Evolutionary conservation across 1,140 invertebrate genomes (phyloP), one percentile per base, ranked within the genome.

Genomic region (Cecropterus lyciades): DNA sequence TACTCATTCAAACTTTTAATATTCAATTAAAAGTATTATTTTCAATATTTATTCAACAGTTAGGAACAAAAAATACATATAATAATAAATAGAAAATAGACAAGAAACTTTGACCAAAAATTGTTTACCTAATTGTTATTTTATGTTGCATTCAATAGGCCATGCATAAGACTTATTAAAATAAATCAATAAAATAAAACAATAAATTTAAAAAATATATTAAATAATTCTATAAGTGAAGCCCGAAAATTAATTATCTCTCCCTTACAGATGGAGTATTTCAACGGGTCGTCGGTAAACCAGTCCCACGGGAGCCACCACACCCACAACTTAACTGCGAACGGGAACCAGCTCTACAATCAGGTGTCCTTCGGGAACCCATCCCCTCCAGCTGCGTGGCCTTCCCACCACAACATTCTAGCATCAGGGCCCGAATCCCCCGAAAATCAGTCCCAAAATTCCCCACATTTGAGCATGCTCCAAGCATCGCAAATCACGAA

Each of bases 201-300:
- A 24, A 24, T 24, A 5, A 24, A n/a, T n/a, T n/a, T 24, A 24
- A 24, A 24, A 24, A 5, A 5, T 5, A 24, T 24, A 24, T 5
- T 3, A 24, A 24, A 24, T 24, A 24, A 24, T 24, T 24, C 20
- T 24, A 24, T 24, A n/a, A n/a, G n/a, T n/a, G n/a, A n/a, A n/a
- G n/a, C n/a, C n/a, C n/a, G n/a, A n/a, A n/a, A 37, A 37, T 37
- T 37, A 37, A 37, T 37, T 2, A 11, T 37, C 9, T 9, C 14
- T 65, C 56, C 42, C 24, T 73, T 75, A 1, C 93, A 95, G 88
- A 95, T 95, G 94, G 94, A 95, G 59, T 95, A 95, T 74, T 95
- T 95, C 67, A 95, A 94, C 85, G 92, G 92, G 6, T 74, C 92
- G 0, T 84, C 89, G 4, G 84, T 91, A 46, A 92, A 91, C 74